phyloP scores from a whole-genome alignment of 2,113 vertebrate species.

The Urocolius indicus region DNA sequence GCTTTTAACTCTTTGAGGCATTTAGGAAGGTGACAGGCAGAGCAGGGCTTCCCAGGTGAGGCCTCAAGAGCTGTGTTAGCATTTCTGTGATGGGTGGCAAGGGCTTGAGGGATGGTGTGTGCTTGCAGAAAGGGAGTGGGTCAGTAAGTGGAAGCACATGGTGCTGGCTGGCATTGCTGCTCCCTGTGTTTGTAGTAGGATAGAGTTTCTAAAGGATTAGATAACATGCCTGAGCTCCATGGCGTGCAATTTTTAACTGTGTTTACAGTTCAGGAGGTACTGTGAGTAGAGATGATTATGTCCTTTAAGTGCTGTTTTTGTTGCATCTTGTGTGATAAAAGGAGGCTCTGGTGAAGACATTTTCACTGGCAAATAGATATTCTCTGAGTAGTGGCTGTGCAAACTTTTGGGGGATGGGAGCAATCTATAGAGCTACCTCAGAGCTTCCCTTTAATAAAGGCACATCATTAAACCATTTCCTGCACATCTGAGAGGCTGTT shows the following conservation, averaged over 20 bases:
- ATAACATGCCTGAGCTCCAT: not conserved
- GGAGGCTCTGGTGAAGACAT: not conserved
- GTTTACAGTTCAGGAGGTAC: slow-evolving; percentile 50
- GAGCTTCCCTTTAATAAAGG: slow-evolving; percentile 40
- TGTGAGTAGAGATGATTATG: slow-evolving; percentile 39
- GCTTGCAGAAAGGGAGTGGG: not conserved
- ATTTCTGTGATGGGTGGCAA: rapidly evolving
- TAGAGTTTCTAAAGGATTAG: slow-evolving; percentile 49
- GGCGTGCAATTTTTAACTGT: slow-evolving; percentile 21
- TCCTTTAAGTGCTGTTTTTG: slow-evolving; percentile 50
- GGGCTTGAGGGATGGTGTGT: not conserved
- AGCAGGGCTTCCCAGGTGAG: not conserved
- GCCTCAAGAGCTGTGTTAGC: rapidly evolving
- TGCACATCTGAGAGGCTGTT: slow-evolving; percentile 50
- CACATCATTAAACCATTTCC: slow-evolving; percentile 52
- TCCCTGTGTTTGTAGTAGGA: slow-evolving; percentile 3
- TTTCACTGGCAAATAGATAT: not conserved
- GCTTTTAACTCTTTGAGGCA: rapidly evolving
- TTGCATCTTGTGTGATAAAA: slow-evolving; percentile 16
- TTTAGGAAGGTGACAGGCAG: not conserved
- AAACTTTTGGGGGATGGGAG: slow-evolving; percentile 29
- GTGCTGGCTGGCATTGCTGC: slow-evolving; percentile 3
- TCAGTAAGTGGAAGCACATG: not conserved
- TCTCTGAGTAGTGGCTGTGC: not conserved
- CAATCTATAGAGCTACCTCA: not conserved